phyloP scores from a whole-genome alignment of 2,797 vertebrate species.

The Platyrinchus mystaceus region DNA sequence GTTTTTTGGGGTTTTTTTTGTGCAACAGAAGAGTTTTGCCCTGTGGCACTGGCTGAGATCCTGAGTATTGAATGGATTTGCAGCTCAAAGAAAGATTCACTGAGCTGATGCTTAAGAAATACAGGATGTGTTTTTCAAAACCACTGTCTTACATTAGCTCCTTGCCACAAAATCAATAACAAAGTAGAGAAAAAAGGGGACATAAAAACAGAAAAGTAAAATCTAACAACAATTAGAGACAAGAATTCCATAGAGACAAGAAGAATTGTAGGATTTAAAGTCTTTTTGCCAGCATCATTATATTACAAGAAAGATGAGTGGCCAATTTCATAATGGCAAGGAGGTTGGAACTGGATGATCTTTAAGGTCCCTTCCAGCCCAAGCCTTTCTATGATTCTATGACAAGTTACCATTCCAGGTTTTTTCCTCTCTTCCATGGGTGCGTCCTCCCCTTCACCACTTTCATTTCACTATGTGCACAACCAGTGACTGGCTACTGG shows the following conservation, averaged over 20 bases:
- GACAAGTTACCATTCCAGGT: not conserved
- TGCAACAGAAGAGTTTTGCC: not conserved
- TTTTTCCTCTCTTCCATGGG: not conserved
- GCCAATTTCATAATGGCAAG: not conserved
- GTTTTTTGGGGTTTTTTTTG: not conserved
- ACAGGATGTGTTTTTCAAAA: not conserved
- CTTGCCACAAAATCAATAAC: not conserved
- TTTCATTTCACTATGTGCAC: rapidly evolving
- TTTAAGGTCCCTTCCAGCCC: not conserved
- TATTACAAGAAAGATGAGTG: not conserved
- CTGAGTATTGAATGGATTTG: not conserved
- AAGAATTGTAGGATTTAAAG: not conserved
- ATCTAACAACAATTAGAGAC: not conserved
- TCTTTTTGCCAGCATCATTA: not conserved
- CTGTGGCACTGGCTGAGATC: not conserved
- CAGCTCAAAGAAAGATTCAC: not conserved
- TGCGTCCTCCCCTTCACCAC: too few species aligned
- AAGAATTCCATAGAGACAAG: not conserved
- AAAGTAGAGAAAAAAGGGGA: not conserved
- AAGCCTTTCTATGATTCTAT: not conserved
- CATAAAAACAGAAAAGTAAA: not conserved
- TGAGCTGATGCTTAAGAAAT: not conserved
- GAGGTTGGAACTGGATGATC: not conserved
- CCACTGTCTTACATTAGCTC: not conserved
- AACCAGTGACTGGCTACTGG: not conserved